These are phyloP conservation scores for Xenopus borealis DNA, from an alignment of 2,113 vertebrate species.

Conservation along the genomic window DNA sequence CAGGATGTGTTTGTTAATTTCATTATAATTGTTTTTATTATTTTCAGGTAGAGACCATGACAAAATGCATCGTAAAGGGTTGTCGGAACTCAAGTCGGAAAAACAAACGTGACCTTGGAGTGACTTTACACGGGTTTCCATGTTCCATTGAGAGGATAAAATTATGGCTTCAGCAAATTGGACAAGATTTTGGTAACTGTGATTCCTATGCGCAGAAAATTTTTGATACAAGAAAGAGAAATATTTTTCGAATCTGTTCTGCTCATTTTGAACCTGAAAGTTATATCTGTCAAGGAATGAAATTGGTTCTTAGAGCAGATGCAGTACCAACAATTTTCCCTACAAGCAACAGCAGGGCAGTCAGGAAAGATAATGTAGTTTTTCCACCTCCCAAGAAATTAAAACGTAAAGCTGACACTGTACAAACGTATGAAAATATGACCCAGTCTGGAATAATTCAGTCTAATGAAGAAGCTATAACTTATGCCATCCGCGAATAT, in stretches of 20 bases:
- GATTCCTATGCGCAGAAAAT: neutral
- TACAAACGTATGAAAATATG: neutral
- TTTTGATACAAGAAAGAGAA: neutral
- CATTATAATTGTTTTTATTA: neutral
- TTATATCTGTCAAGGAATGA: slow-evolving; percentile 9
- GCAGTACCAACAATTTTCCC: neutral
- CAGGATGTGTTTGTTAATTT: neutral
- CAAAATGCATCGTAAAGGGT: neutral
- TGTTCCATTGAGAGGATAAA: neutral
- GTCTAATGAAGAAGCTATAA: neutral
- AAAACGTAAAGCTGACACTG: neutral
- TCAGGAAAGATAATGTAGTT: neutral
- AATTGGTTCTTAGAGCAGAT: neutral
- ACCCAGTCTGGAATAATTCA: neutral
- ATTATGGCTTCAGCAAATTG: slow-evolving; percentile 2
- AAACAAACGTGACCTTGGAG: neutral
- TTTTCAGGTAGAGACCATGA: neutral
- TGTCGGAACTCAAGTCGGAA: neutral
- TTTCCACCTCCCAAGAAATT: neutral
- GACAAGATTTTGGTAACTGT: neutral
- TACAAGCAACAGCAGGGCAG: neutral
- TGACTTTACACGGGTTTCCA: neutral
- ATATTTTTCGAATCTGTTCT: slow-evolving; percentile 9
- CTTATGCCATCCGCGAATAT: neutral
- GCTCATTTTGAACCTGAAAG: slow-evolving; percentile 4